Base-by-base conservation (phyloP, 2,797 vertebrate species). In the Ibycter americanus region DNA sequence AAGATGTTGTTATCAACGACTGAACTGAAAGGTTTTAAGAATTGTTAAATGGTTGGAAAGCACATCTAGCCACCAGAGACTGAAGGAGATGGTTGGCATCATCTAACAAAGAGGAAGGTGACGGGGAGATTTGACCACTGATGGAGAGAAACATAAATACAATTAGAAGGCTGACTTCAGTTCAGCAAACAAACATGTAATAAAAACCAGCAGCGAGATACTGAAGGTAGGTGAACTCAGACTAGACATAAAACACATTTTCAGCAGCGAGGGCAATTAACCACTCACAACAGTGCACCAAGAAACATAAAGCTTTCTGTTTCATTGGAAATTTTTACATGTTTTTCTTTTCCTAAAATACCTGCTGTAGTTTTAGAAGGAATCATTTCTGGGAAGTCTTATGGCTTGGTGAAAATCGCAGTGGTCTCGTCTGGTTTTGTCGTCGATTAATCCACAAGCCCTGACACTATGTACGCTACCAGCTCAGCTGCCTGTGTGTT, bases 321-420 rank as follows among this genome's bases (percentile, higher is more conserved):
- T 89, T 67, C 71, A 58, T 0, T 89, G 95, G 84, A 91, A 92
- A 77, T 31, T 91, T 95, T 80, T 71, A 94, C 63, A 7, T 67
- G 59, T 46, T 92, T 67, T 73, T 46, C 42, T 94, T 93, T 83
- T 56, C 89, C 71, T 74, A 36, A 81, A 71, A 51, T 78, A 95
- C 46, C 81, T 91, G 23, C 40, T 83, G 25, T 56, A n/a, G n/a
- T 65, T 93, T 77, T 67, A 74, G 82, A 66, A 80, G 49, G 71
- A 66, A 8, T 68, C 65, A 18, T 21, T 89, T 95, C 91, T 91
- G 96, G 79, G 71, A 95, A 96, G 52, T 59, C 87, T 49, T 31
- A 40, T 36, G 66, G 44, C 62, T 65, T 85, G 44, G 84, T 34
- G 34, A 81, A 31, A 87, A 65, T 89, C 47, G 22, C 54, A 38